phyloP scores from a whole-genome alignment of 2,888 invertebrate species.

The Hyppa rectilinea region DNA sequence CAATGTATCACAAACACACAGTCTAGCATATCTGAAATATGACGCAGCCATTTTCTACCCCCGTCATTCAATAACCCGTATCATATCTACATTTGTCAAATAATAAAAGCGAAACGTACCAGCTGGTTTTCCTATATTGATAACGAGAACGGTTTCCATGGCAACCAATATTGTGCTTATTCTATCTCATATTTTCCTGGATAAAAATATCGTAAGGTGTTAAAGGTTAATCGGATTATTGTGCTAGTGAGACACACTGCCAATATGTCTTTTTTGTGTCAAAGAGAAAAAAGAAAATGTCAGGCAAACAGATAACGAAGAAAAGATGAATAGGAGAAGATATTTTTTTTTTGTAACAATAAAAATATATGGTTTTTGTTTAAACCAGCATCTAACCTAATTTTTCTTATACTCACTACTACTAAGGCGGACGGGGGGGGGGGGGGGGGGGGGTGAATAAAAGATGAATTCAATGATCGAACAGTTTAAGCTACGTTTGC shows the following conservation, averaged over 20 bases:
- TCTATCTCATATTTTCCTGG: constrained; percentile 13
- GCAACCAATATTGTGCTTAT: background rate
- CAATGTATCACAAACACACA: too few species aligned
- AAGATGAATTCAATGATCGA: too few species aligned
- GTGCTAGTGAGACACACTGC: background rate
- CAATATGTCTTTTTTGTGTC: constrained; percentile 1
- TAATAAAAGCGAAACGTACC: background rate
- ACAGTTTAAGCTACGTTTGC: too few species aligned
- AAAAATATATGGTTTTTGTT: too few species aligned
- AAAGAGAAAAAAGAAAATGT: background rate
- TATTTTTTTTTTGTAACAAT: too few species aligned
- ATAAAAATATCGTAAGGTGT: constrained; percentile 22
- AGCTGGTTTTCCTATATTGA: constrained; percentile 1
- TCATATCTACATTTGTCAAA: constrained; percentile 11
- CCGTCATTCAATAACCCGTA: constrained; percentile 2
- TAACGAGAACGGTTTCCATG: constrained; percentile 3
- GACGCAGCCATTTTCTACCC: background rate
- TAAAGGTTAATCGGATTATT: constrained; percentile 28
- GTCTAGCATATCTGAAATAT: too few species aligned
- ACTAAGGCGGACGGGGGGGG: too few species aligned
- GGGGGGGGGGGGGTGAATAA: too few species aligned
- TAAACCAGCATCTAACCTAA: too few species aligned
- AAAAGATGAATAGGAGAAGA: too few species aligned
- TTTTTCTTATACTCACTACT: too few species aligned
- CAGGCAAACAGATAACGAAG: background rate